These are phyloP conservation scores for Aethina tumida DNA, from an alignment of 1,140 invertebrate genomes.

Conservation along the genomic window DNA sequence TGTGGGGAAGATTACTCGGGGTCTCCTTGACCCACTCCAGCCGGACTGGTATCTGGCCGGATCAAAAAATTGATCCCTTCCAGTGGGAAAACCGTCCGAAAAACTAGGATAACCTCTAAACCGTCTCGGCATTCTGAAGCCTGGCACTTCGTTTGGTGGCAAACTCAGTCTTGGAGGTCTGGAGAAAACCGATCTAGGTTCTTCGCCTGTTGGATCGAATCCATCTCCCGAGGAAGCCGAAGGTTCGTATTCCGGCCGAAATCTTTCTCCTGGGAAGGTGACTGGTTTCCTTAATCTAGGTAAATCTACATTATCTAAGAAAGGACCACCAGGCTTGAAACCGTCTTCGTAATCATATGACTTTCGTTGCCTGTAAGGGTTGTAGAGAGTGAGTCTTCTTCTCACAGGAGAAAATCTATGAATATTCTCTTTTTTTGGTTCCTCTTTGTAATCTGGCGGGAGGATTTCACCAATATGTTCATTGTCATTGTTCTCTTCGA, in stretches of 20 bases:
- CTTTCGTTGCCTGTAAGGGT: conserved; percentile 13
- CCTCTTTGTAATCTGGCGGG: conserved; percentile 22
- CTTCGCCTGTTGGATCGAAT: conserved; percentile 10
- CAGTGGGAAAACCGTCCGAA: conserved; percentile 14
- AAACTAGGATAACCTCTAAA: conserved; percentile 18
- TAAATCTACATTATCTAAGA: conserved; percentile 5
- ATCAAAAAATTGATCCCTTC: conserved; percentile 21
- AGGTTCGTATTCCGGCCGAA: conserved; percentile 20
- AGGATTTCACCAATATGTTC: conserved; percentile 35
- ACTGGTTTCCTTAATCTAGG: conserved; percentile 18
- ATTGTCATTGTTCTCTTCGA: conserved; percentile 19
- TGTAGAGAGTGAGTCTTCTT: background rate
- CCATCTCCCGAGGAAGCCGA: conserved; percentile 16
- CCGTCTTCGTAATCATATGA: conserved; percentile 18
- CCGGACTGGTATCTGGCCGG: conserved; percentile 19
- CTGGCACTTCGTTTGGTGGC: conserved; percentile 17
- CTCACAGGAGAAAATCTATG: conserved; percentile 4
- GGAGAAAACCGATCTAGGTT: conserved; percentile 4
- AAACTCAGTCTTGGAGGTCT: conserved; percentile 11
- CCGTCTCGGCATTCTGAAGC: conserved; percentile 25
- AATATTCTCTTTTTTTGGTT: background rate
- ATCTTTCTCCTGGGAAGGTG: conserved; percentile 21
- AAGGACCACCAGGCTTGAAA: conserved; percentile 11
- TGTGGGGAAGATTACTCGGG: conserved; percentile 34
- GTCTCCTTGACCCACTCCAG: conserved; percentile 27